Conservation (phyloP, 2,113 vertebrate species). For the Echinops telfairi region DNA sequence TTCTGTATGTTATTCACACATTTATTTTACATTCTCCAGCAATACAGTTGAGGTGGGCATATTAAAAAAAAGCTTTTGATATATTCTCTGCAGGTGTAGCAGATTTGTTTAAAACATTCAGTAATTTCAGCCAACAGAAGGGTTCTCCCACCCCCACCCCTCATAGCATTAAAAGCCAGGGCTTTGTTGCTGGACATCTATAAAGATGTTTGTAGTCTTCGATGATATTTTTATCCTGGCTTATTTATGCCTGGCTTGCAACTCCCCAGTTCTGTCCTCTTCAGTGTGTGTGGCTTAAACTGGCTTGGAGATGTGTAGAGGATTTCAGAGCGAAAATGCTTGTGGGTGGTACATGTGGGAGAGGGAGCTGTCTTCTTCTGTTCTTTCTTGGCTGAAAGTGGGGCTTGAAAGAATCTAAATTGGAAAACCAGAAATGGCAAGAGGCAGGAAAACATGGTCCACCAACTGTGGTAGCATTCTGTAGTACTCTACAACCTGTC, state of each 20-base stretch:
- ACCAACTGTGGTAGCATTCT: too few species aligned
- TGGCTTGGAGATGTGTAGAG: neutral
- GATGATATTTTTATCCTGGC: slow-evolving; percentile 44
- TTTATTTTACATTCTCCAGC: neutral
- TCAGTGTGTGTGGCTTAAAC: neutral
- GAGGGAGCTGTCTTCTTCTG: neutral
- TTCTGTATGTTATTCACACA: neutral
- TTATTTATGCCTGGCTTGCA: neutral
- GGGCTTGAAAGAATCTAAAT: neutral
- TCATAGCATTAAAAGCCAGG: slow-evolving; percentile 30
- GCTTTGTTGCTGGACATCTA: slow-evolving; percentile 45
- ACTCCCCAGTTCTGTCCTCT: neutral
- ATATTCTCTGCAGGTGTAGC: neutral
- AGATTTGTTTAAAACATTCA: slow-evolving; percentile 3
- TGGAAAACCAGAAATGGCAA: slow-evolving; percentile 3
- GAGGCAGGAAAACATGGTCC: neutral
- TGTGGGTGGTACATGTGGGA: neutral
- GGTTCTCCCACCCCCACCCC: neutral
- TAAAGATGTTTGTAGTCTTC: neutral
- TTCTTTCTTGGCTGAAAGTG: neutral
- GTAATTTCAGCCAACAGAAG: neutral
- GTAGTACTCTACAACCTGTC: neutral
- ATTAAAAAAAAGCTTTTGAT: neutral
- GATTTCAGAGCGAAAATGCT: neutral
- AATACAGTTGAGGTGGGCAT: neutral